These are phyloP conservation scores for Pyrrhosoma nymphula DNA, from an alignment of 2,888 invertebrate species.

Conservation along the genomic window DNA sequence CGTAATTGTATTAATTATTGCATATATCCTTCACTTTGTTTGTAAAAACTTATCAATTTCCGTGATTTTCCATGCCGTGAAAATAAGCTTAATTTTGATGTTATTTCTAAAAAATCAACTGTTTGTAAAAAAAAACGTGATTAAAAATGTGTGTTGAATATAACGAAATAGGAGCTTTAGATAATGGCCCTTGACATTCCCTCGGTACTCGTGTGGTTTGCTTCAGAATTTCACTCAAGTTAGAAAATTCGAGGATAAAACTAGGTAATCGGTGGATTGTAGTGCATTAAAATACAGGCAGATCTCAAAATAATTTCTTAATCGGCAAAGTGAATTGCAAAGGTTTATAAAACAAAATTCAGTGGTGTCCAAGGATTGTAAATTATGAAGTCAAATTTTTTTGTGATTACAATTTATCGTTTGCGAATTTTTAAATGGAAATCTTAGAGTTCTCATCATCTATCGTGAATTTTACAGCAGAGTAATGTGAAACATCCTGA, in stretches of 20 bases:
- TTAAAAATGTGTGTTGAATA: background rate
- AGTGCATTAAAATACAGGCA: background rate
- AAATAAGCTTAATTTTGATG: background rate
- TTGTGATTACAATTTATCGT: too few species aligned
- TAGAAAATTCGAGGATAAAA: background rate
- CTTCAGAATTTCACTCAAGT: background rate
- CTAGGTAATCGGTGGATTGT: background rate
- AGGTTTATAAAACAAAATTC: too few species aligned
- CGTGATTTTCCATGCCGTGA: background rate
- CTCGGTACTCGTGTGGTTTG: background rate
- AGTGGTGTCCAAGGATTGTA: too few species aligned
- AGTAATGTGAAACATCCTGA: too few species aligned
- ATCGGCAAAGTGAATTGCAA: background rate
- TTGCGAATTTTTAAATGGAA: too few species aligned
- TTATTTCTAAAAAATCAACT: background rate
- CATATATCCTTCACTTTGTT: background rate
- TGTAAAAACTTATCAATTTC: background rate
- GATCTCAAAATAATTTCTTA: background rate
- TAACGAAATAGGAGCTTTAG: background rate
- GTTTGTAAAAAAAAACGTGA: background rate
- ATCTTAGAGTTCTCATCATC: too few species aligned
- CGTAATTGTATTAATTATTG: background rate
- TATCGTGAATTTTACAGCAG: too few species aligned
- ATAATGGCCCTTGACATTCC: background rate
- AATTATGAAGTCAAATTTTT: too few species aligned